A percentile compares a stretch with the other conserved stretches of the same genome.
Conservation (phyloP, 2,888 invertebrate genomes). For the Chrysotoxum bicinctum region DNA sequence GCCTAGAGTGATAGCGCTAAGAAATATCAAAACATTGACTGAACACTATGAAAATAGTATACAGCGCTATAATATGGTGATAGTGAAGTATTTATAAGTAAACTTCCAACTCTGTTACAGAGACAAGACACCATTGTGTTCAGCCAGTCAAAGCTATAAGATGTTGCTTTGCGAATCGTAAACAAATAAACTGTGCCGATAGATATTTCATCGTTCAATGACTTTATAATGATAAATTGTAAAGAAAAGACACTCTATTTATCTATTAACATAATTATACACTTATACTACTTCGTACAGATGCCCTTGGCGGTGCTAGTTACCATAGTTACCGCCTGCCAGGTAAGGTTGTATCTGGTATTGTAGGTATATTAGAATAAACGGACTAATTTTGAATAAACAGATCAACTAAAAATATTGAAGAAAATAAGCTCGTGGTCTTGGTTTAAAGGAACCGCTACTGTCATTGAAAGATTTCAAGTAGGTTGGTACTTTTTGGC, state of each 20-base stretch:
- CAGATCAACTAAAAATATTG: not conserved
- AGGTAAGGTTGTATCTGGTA: not conserved
- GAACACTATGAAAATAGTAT: too few relatives aligned
- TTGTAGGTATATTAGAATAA: not conserved
- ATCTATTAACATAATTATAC: not conserved
- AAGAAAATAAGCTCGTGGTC: not conserved
- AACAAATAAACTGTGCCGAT: not conserved
- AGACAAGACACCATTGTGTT: too few relatives aligned
- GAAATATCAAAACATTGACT: not conserved
- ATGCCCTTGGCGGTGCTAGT: not conserved
- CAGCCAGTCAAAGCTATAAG: not conserved
- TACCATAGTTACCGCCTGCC: not conserved
- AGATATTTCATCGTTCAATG: slow-evolving; percentile 1
- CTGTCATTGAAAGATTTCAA: not conserved
- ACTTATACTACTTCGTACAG: not conserved
- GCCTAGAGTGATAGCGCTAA: not conserved
- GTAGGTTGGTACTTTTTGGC: slow-evolving; percentile 3
- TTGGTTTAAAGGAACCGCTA: slow-evolving; percentile 6
- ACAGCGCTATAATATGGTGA: too few relatives aligned
- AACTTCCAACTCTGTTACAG: too few relatives aligned
- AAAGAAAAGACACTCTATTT: not conserved
- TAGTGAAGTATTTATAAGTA: too few relatives aligned
- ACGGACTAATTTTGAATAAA: not conserved
- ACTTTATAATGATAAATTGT: not conserved
- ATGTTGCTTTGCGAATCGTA: not conserved